phyloP scores from a whole-genome alignment of 2,113 vertebrate species.

The Hippocampus comes region DNA sequence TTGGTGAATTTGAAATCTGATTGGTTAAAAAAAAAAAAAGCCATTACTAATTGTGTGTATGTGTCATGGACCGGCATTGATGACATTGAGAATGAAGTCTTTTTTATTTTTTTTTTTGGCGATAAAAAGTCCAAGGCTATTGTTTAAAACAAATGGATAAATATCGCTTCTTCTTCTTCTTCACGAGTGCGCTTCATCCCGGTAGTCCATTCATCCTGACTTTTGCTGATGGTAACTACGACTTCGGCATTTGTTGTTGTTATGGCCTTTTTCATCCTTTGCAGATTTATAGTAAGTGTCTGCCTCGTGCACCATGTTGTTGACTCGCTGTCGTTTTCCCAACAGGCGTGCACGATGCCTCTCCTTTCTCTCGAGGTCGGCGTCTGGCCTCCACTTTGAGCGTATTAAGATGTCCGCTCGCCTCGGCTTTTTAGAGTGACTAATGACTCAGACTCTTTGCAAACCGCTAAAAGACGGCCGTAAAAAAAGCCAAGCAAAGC shows the following conservation, averaged over 20 bases:
- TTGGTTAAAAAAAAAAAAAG: too few species aligned
- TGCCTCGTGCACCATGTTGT: background rate
- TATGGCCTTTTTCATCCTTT: background rate
- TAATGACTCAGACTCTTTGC: slow-evolving; percentile 50
- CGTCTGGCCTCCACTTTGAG: slow-evolving; percentile 17
- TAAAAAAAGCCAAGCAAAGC: slow-evolving; percentile 57
- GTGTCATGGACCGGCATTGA: too few species aligned
- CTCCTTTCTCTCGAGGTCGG: slow-evolving; percentile 22
- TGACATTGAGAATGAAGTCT: too few species aligned
- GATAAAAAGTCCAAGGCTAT: too few species aligned
- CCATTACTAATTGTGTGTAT: too few species aligned
- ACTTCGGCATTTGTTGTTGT: too few species aligned
- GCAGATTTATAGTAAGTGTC: background rate
- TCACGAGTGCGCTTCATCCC: too few species aligned
- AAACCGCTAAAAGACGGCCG: slow-evolving; percentile 43
- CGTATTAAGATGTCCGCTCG: slow-evolving; percentile 43
- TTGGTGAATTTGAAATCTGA: too few species aligned
- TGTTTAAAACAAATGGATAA: too few species aligned
- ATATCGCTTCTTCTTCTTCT: too few species aligned
- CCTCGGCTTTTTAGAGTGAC: slow-evolving; percentile 52
- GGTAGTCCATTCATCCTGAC: background rate
- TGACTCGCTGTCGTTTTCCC: slow-evolving; percentile 23
- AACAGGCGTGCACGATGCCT: slow-evolving; percentile 19
- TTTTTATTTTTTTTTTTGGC: too few species aligned
- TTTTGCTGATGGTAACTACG: too few species aligned